A percentile compares a stretch with the other conserved stretches of the same genome.
phyloP scores from a whole-genome alignment of 2,888 invertebrate species.

The Ectemnius continuus region DNA sequence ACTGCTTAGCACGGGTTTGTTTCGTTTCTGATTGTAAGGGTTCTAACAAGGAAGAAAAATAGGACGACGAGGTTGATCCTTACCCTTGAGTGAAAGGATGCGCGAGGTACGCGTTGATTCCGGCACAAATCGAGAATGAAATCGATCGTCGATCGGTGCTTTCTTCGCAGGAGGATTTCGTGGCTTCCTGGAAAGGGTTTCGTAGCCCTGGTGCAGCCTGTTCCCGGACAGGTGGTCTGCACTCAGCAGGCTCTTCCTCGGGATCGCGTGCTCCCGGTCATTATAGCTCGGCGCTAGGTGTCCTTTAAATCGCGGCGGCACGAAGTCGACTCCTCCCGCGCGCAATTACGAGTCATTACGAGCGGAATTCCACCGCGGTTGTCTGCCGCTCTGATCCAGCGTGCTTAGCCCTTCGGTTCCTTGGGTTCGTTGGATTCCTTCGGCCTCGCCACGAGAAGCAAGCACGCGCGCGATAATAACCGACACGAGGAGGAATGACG shows the following conservation, averaged over 20 bases:
- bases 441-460: background rate
- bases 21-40: too few relatives aligned
- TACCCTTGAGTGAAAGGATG: too few relatives aligned
- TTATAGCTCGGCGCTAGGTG: slow-evolving; percentile 56
- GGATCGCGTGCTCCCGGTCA: slow-evolving; percentile 63
- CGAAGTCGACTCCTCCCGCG: slow-evolving; percentile 58
- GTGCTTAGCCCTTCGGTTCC: slow-evolving; percentile 9
- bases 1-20: too few relatives aligned
- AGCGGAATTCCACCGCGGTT: slow-evolving; percentile 50
- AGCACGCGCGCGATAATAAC: slow-evolving; percentile 16
- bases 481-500: slow-evolving; percentile 9
- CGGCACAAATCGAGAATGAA: too few relatives aligned
- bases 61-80: too few relatives aligned
- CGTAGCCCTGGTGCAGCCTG: slow-evolving; percentile 30
- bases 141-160: too few relatives aligned
- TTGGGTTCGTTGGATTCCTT: background rate
- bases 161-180: too few relatives aligned
- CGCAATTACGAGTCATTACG: slow-evolving; percentile 65
- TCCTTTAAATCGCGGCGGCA: slow-evolving; percentile 63
- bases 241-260: slow-evolving; percentile 53
- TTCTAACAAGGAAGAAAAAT: too few relatives aligned
- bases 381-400: slow-evolving; percentile 24
- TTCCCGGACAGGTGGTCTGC: slow-evolving; percentile 26
- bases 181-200: slow-evolving; percentile 12
- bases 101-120: too few relatives aligned